phyloP scores from a whole-genome alignment of 2,113 vertebrate species.

The Percina caprodes region DNA sequence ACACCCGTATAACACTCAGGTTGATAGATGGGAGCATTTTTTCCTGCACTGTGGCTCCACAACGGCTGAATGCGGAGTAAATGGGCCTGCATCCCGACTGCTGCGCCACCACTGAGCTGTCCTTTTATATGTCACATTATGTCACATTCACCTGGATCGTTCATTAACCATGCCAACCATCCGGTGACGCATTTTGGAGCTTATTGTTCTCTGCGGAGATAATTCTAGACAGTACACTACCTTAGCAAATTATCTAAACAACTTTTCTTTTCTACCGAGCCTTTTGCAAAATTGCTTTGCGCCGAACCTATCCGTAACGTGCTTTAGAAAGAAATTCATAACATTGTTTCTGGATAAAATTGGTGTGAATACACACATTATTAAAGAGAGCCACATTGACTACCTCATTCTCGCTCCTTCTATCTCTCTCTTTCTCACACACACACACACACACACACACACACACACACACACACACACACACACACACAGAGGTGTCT shows the following conservation, averaged over 20 bases:
- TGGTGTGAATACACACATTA: neutral
- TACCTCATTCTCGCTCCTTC: neutral
- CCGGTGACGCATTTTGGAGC: neutral
- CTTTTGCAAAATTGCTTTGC: neutral
- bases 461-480: slow-evolving; percentile 4
- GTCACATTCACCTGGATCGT: slow-evolving; percentile 53
- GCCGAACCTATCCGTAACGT: neutral
- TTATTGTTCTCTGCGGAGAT: neutral
- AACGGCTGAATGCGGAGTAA: slow-evolving; percentile 55
- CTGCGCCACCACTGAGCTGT: slow-evolving; percentile 22
- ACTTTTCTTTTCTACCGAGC: too few species aligned
- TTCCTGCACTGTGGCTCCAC: slow-evolving; percentile 26
- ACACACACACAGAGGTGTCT: slow-evolving; percentile 2
- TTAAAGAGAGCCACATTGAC: slow-evolving; percentile 25
- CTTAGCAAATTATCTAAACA: neutral
- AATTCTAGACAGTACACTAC: neutral
- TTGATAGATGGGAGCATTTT: slow-evolving; percentile 59
- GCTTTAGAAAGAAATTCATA: slow-evolving; percentile 19
- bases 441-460: slow-evolving; percentile 7
- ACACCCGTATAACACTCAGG: slow-evolving; percentile 15
- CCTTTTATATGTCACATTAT: slow-evolving; percentile 45
- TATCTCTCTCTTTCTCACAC: neutral
- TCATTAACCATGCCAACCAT: slow-evolving; percentile 56
- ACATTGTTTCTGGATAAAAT: neutral
- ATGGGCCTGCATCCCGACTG: slow-evolving; percentile 49